These are phyloP conservation scores for Leptinotarsa haldemani DNA, from an alignment of 2,888 invertebrate genomes.

Conservation along the genomic window DNA sequence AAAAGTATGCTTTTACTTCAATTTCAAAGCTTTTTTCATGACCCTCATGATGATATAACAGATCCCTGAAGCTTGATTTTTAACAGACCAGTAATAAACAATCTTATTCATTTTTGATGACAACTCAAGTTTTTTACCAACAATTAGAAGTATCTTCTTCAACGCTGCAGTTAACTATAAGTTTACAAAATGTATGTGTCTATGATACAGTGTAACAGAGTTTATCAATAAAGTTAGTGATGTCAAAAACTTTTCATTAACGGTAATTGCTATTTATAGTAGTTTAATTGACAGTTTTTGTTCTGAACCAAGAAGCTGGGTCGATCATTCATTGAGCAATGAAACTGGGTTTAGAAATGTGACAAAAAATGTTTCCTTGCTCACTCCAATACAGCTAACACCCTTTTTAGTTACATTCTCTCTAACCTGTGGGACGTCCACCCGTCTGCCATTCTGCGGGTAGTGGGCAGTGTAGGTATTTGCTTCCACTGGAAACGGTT, in stretches of 20 bases:
- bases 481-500: constrained; percentile 81
- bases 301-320: neutral
- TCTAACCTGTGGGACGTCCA: constrained; percentile 53
- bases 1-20: too few relatives aligned
- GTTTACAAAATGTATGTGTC: too few relatives aligned
- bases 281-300: neutral
- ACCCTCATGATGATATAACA: too few relatives aligned
- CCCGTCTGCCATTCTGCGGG: constrained; percentile 70
- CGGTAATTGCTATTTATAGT: neutral
- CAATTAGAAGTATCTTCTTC: too few relatives aligned
- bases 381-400: neutral
- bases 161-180: too few relatives aligned
- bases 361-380: neutral
- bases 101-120: too few relatives aligned
- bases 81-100: too few relatives aligned
- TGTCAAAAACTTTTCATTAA: neutral
- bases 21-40: too few relatives aligned
- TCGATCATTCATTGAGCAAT: neutral
- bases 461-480: constrained; percentile 82
- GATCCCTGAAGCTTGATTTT: too few relatives aligned
- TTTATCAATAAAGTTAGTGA: neutral
- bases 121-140: too few relatives aligned
- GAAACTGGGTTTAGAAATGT: constrained; percentile 12
- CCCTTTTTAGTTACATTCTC: constrained; percentile 16
- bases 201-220: too few relatives aligned